These are phyloP conservation scores for Phalacrocorax brasilianus DNA, from an alignment of 2,113 vertebrate species.

Conservation along the genomic window DNA sequence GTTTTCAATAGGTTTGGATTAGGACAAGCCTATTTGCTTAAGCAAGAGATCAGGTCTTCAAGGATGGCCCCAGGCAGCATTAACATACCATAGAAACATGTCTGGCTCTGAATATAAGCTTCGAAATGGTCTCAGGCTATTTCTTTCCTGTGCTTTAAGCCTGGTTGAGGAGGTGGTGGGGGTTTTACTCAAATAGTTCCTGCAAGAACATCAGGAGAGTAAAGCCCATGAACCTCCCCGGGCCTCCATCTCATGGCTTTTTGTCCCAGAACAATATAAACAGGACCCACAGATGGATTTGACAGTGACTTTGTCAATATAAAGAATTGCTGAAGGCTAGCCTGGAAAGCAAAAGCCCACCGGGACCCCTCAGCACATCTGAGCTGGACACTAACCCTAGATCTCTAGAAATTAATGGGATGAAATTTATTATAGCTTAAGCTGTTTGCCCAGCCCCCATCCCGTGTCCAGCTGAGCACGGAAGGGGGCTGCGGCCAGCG, in stretches of 20 bases:
- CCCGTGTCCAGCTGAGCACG: not conserved
- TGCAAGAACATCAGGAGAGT: not conserved
- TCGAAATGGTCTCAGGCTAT: not conserved
- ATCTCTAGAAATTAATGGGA: not conserved
- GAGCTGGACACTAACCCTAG: not conserved
- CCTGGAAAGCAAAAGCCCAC: not conserved
- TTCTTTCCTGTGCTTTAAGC: not conserved
- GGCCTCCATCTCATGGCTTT: not conserved
- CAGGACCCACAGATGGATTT: fast-evolving
- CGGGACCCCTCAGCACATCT: not conserved
- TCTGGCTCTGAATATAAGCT: not conserved
- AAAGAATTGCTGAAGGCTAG: not conserved
- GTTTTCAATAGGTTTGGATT: not conserved
- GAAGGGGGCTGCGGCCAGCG: fast-evolving
- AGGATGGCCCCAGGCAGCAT: not conserved
- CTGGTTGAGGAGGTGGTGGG: not conserved
- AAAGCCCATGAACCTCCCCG: not conserved
- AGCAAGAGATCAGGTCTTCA: not conserved
- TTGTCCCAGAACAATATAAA: not conserved
- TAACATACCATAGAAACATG: fast-evolving
- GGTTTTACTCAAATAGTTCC: not conserved
- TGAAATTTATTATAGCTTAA: not conserved
- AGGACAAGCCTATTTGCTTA: not conserved
- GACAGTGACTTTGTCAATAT: fast-evolving
- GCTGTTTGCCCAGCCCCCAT: not conserved